These are phyloP conservation scores for Vanessa tameamea DNA, from an alignment of 1,140 invertebrate genomes.

Conservation along the genomic window DNA sequence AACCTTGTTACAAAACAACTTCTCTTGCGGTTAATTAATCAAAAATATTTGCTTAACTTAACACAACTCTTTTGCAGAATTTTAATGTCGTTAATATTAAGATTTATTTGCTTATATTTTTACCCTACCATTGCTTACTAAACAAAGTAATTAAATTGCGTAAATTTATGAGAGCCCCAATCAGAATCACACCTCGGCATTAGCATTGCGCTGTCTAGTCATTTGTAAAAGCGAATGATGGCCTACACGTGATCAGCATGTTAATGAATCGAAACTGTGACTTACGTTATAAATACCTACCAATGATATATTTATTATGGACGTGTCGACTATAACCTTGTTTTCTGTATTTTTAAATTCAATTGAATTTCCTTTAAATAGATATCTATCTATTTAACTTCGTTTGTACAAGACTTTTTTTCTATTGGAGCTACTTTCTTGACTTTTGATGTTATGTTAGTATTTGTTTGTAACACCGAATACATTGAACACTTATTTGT, in stretches of 20 bases:
- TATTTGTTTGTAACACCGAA: background rate
- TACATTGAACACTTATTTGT: conserved; percentile 51
- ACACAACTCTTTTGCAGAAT: background rate
- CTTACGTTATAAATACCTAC: conserved; percentile 42
- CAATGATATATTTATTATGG: conserved; percentile 15
- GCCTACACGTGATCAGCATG: conserved; percentile 56
- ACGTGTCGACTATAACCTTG: conserved; percentile 8
- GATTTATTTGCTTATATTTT: background rate
- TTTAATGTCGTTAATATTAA: background rate
- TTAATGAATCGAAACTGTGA: conserved; percentile 54
- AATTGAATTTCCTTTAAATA: background rate
- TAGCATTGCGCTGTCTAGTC: conserved; percentile 52
- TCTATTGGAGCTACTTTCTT: background rate
- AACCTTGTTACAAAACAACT: background rate
- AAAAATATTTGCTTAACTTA: background rate
- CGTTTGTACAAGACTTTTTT: background rate
- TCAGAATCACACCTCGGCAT: conserved; percentile 51
- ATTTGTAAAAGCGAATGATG: conserved; percentile 61
- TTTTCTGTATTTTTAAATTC: conserved; percentile 9
- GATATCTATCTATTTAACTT: no score
- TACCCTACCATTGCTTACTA: background rate
- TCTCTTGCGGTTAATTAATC: background rate
- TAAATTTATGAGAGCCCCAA: conserved; percentile 52
- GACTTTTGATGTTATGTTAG: background rate
- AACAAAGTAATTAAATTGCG: conserved; percentile 24